These are phyloP conservation scores for Panurus biarmicus DNA, from an alignment of 2,113 vertebrate species.

Conservation along the genomic window DNA sequence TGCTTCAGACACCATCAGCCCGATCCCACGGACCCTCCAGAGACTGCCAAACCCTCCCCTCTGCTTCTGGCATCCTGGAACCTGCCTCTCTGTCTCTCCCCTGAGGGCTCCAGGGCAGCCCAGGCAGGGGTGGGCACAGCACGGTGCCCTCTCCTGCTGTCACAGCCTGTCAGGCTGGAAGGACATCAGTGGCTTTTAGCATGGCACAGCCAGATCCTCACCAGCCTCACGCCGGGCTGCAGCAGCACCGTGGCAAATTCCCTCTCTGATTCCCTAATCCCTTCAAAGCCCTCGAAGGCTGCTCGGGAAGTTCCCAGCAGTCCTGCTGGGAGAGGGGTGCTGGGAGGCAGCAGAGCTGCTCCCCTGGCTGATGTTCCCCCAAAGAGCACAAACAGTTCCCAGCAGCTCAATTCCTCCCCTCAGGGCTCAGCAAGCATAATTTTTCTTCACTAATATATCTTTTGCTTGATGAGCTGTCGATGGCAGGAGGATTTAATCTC, in stretches of 20 bases:
- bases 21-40: not conserved
- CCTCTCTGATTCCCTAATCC: not conserved
- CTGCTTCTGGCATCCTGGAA: fast-evolving
- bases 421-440: not conserved
- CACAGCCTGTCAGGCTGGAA: not conserved
- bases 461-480: constrained; percentile 36
- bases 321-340: not conserved
- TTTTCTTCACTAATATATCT: constrained; percentile 60
- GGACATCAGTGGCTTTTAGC: not conserved
- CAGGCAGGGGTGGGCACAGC: not conserved
- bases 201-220: not conserved
- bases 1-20: not conserved
- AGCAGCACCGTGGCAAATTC: not conserved
- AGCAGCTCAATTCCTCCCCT: not conserved
- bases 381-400: not conserved
- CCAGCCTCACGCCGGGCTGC: not conserved
- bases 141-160: not conserved
- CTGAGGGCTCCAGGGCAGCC: not conserved
- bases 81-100: not conserved
- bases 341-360: not conserved
- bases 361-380: not conserved
- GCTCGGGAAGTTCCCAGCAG: not conserved
- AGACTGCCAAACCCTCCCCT: not conserved
- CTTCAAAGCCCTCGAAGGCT: not conserved
- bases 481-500: constrained; percentile 69